Base-by-base conservation (phyloP, 2,797 vertebrate species). In the Malacoctenus gilli region DNA sequence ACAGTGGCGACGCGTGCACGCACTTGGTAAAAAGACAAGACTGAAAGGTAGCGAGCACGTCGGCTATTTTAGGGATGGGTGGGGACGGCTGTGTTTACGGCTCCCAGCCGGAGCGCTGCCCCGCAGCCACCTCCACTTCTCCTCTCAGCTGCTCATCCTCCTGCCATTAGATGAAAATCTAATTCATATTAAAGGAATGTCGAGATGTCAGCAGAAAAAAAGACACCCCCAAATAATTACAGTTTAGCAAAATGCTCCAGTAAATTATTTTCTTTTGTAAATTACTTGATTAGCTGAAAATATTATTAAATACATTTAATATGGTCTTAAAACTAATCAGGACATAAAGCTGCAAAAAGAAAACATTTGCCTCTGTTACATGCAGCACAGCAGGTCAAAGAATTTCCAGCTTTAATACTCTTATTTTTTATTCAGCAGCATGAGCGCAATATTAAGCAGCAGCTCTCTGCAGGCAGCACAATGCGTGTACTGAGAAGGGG, bases 1-100 rank as follows among this genome's bases (percentile, higher is more conserved):
- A 36, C 42, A 49, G 56, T n/a, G n/a, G n/a, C n/a, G n/a, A n/a
- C n/a, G n/a, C 82, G 80, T 71, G 77, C 77, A 76, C 81, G 77
- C 72, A 62, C 77, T 37, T 56, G 39, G 37, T 25, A 25, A 64
- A 55, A 62, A 49, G 49, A 48, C 25, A 69, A 49, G 32, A 53
- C 53, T 36, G 49, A 59, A 39, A 47, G 59, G 77, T 69, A 57
- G 58, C 64, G 75, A 69, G 74, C 60, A 68, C 77, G 83, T 6
- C 6, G 25, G 25, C 25, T 63, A 52, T 42, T 62, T 66, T 37
- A 11, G 39, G 46, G 18, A 64, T 54, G 68, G 72, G 75, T 62
- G 74, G 60, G 51, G 69, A 65, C 52, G 40, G 42, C 13, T 54
- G 31, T 47, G 48, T 46, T 43, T 47, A 36, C 56, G 25, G 25